Evolutionary conservation across 92 coral and sea anemone genomes (phyloP).

Genomic region (Porites evermanni): DNA sequence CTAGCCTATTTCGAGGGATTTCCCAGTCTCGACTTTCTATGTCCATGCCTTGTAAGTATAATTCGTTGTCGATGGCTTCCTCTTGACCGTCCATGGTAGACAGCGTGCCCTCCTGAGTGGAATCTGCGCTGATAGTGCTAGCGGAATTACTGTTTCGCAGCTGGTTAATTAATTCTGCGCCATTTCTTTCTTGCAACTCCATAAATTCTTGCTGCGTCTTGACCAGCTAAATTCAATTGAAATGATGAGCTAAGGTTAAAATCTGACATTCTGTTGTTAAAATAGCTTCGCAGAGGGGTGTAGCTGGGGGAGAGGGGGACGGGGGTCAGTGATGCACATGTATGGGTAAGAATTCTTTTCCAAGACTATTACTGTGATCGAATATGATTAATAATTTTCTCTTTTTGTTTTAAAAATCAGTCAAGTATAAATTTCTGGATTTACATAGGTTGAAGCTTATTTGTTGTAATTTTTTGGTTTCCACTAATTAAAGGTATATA

Average conservation of each 20-base stretch:
- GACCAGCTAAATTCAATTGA: background rate
- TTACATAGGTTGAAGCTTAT: too few relatives aligned
- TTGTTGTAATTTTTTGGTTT: too few relatives aligned
- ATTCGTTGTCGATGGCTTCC: constrained; percentile 33
- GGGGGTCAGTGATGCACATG: too few relatives aligned
- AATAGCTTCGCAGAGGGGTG: too few relatives aligned
- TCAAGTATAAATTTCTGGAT: too few relatives aligned
- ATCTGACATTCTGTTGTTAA: too few relatives aligned
- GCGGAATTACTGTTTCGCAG: constrained; percentile 3
- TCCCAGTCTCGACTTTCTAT: constrained; percentile 80
- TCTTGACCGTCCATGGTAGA: constrained; percentile 3
- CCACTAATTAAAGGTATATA: too few relatives aligned
- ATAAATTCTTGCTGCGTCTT: constrained; percentile 4
- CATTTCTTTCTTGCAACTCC: constrained; percentile 2
- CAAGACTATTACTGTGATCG: too few relatives aligned
- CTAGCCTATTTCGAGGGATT: constrained; percentile 71
- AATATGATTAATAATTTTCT: too few relatives aligned
- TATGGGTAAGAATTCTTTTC: too few relatives aligned
- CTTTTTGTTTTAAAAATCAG: too few relatives aligned
- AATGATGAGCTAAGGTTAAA: background rate
- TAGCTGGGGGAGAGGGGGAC: too few relatives aligned
- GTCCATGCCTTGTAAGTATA: constrained; percentile 62
- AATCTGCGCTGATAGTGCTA: background rate
- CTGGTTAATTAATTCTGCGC: background rate
- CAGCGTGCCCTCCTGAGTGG: background rate